These are phyloP conservation scores for Phyllopteryx taeniolatus DNA, from an alignment of 2,113 vertebrate genomes.

Conservation along the genomic window DNA sequence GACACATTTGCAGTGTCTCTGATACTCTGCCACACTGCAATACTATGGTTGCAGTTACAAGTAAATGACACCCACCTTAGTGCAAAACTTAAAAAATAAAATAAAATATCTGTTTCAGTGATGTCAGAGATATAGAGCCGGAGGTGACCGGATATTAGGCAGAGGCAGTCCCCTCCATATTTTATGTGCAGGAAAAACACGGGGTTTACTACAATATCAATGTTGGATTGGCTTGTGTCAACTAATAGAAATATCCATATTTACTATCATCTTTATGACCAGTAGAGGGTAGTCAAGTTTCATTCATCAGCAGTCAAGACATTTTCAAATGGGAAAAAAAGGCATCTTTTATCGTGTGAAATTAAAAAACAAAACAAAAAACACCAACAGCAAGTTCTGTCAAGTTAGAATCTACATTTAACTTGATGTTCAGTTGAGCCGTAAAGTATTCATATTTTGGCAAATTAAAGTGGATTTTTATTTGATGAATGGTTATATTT, in stretches of 20 bases:
- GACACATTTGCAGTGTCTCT: too few relatives aligned
- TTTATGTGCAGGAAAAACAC: neutral
- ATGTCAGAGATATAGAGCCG: too few relatives aligned
- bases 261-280: neutral
- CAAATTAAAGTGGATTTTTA: neutral
- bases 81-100: too few relatives aligned
- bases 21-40: too few relatives aligned
- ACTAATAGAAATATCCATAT: neutral
- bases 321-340: neutral
- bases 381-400: neutral
- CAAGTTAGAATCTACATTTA: neutral
- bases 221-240: neutral
- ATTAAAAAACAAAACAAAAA: neutral
- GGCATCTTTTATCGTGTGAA: neutral
- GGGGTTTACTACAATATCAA: too few relatives aligned
- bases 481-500: too few relatives aligned
- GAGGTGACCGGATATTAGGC: neutral
- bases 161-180: neutral
- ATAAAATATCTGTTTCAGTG: too few relatives aligned
- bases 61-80: too few relatives aligned
- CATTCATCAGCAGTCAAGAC: neutral
- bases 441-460: neutral
- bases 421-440: neutral
- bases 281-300: neutral
- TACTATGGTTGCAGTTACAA: too few relatives aligned